phyloP scores from a whole-genome alignment of 2,113 vertebrate genomes.

The Lontra canadensis region DNA sequence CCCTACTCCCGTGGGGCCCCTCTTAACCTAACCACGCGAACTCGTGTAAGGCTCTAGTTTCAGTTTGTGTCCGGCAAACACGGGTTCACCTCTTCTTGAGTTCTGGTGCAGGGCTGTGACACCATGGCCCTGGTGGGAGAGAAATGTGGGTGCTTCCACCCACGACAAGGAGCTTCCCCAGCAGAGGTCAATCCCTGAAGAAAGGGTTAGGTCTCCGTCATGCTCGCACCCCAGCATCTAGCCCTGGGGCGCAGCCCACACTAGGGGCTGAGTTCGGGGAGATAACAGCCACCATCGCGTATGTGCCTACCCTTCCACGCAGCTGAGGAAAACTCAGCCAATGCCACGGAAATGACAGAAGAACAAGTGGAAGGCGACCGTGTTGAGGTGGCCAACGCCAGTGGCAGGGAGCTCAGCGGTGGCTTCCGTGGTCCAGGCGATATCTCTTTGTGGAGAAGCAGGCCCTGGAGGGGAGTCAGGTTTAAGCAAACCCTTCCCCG shows the following conservation, averaged over 20 bases:
- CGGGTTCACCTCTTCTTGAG: fast-evolving
- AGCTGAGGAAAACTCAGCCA: not conserved
- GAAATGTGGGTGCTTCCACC: not conserved
- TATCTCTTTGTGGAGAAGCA: not conserved
- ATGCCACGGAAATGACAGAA: not conserved
- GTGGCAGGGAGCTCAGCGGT: fast-evolving
- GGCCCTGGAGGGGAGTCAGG: too few relatives aligned
- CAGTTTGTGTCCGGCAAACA: fast-evolving
- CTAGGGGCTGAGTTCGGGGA: fast-evolving
- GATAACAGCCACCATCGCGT: fast-evolving
- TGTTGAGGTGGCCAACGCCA: not conserved
- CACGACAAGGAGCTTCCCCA: not conserved
- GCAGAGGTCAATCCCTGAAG: fast-evolving
- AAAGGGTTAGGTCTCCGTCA: not conserved
- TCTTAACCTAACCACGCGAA: not conserved
- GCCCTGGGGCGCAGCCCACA: fast-evolving
- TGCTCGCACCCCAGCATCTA: fast-evolving
- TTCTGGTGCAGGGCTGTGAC: not conserved
- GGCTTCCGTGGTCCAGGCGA: not conserved
- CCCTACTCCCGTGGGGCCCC: fast-evolving
- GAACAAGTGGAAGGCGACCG: not conserved
- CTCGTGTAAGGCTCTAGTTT: not conserved
- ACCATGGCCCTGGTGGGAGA: too few relatives aligned
- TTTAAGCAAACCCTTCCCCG: not conserved
- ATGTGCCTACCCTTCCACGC: not conserved